Conservation (phyloP, 2,113 vertebrate genomes). For the Leptobrachium leishanense region DNA sequence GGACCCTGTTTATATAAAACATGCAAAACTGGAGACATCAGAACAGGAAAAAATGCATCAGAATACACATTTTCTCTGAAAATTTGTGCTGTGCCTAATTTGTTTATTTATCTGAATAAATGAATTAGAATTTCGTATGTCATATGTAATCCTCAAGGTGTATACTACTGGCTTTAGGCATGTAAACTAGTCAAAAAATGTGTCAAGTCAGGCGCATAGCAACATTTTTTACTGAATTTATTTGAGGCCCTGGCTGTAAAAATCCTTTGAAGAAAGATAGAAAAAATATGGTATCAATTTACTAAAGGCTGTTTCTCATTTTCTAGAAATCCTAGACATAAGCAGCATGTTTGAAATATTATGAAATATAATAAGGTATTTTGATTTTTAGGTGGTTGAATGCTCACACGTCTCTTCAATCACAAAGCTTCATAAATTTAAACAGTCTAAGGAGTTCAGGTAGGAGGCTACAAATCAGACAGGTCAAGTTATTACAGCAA, state of each 20-base stretch:
- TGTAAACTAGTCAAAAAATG: constrained; percentile 10
- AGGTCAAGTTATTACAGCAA: constrained; percentile 20
- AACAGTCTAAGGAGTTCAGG: constrained; percentile 2
- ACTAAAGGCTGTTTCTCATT: constrained; percentile 35
- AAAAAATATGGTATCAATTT: constrained; percentile 36
- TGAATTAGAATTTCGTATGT: too few species aligned
- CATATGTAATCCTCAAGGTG: neutral
- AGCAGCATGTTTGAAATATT: constrained; percentile 22
- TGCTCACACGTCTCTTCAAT: constrained; percentile 21
- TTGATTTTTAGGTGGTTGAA: constrained; percentile 8
- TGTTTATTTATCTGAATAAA: too few species aligned
- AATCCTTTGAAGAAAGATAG: constrained; percentile 32
- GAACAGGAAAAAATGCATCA: too few species aligned
- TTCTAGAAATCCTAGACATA: constrained; percentile 13
- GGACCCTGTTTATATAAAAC: too few species aligned
- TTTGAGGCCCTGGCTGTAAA: neutral
- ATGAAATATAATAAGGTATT: constrained; percentile 32
- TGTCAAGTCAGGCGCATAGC: neutral
- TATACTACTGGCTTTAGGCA: neutral
- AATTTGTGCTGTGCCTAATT: too few species aligned
- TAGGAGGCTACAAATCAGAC: constrained; percentile 16
- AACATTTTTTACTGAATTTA: neutral
- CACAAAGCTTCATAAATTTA: constrained; percentile 9
- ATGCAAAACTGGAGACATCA: too few species aligned
- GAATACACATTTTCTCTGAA: too few species aligned